These are phyloP conservation scores for Fissipunctia ypsillon DNA, from an alignment of 2,888 invertebrate genomes.

Conservation along the genomic window DNA sequence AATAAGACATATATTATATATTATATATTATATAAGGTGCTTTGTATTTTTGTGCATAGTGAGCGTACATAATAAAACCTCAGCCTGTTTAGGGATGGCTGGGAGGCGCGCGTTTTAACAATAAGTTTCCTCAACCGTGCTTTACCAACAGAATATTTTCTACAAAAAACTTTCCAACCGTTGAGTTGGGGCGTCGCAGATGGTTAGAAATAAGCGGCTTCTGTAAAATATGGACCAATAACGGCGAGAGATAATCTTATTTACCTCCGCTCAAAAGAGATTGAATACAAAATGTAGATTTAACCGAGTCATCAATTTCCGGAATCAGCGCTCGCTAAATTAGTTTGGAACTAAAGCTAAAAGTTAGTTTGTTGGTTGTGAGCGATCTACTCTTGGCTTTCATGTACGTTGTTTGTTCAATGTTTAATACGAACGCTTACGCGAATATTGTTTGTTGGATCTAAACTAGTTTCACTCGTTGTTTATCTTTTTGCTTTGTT, in stretches of 20 bases:
- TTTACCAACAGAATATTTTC: conserved; percentile 17
- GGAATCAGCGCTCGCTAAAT: conserved; percentile 42
- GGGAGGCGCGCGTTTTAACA: neutral
- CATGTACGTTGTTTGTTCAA: conserved; percentile 31
- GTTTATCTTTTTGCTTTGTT: conserved; percentile 26
- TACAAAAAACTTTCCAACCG: conserved; percentile 25
- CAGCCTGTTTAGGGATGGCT: neutral
- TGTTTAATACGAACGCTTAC: conserved; percentile 34
- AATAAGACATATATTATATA: neutral
- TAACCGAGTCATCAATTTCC: conserved; percentile 55
- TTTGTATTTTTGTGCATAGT: neutral
- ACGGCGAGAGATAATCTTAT: conserved; percentile 39
- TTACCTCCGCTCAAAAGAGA: conserved; percentile 36
- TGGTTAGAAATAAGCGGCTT: conserved; percentile 39
- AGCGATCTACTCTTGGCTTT: conserved; percentile 44
- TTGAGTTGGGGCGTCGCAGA: conserved; percentile 38
- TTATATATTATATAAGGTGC: no score
- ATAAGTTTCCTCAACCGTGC: neutral
- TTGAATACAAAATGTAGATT: conserved; percentile 46
- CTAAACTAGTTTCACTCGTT: conserved; percentile 21
- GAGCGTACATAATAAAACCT: neutral
- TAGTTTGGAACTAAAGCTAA: conserved; percentile 50
- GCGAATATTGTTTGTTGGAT: conserved; percentile 18
- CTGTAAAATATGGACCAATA: conserved; percentile 35
- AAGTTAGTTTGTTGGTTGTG: conserved; percentile 42